Conservation (phyloP, 2,797 vertebrate species). For the Pogonophryne albipinna region DNA sequence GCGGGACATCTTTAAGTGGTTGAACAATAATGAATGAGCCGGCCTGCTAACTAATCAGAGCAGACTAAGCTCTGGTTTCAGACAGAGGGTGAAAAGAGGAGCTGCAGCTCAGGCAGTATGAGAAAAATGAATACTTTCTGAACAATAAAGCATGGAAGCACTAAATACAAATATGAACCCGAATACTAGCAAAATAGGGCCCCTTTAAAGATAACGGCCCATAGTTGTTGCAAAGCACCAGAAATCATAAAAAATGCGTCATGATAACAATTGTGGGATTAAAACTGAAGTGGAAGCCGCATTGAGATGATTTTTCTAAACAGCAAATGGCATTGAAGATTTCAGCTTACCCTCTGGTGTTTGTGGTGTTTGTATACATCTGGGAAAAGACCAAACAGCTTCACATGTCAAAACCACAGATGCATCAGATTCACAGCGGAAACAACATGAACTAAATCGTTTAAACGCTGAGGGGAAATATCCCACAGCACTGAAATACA, state of each 20-base stretch:
- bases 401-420: slow-evolving; percentile 50
- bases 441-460: slow-evolving; percentile 44
- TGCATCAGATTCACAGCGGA: slow-evolving; percentile 54
- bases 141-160: too few relatives aligned
- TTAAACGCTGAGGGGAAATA: slow-evolving; percentile 34
- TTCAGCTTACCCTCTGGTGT: slow-evolving; percentile 37
- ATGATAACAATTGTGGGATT: slow-evolving; percentile 48
- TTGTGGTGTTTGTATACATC: slow-evolving; percentile 38
- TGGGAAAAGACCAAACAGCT: slow-evolving; percentile 48
- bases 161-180: too few relatives aligned
- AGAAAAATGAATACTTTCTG: too few relatives aligned
- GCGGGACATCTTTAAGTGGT: too few relatives aligned
- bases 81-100: too few relatives aligned
- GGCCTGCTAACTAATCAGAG: too few relatives aligned
- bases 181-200: too few relatives aligned
- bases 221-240: neutral
- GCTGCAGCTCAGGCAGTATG: too few relatives aligned
- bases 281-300: slow-evolving; percentile 32
- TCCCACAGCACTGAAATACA: slow-evolving; percentile 33
- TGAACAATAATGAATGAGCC: too few relatives aligned
- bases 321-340: slow-evolving; percentile 12
- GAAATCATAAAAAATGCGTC: slow-evolving; percentile 20
- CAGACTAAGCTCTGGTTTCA: too few relatives aligned
- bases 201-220: slow-evolving; percentile 8
- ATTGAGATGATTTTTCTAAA: slow-evolving; percentile 37